Evolutionary conservation across 2,888 invertebrate species (phyloP), one percentile per base, ranked within the genome.

Genomic region (Dicyrtoma fusca): DNA sequence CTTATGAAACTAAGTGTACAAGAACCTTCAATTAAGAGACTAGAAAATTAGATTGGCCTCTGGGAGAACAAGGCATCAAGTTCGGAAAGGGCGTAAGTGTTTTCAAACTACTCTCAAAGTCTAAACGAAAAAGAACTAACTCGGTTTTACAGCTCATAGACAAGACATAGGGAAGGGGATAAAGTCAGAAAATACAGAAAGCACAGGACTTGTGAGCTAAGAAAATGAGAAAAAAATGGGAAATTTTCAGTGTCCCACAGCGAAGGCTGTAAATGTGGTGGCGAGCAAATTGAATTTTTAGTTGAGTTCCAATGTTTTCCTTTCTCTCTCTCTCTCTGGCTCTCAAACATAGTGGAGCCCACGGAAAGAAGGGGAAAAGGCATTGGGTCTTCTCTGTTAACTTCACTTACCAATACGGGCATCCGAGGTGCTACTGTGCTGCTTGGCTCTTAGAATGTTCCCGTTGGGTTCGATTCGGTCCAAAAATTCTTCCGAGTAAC

Each of bases 401-500:
- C 34, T 34, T 44, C 17, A 69, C 79, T 78, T 78, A 80, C 80
- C 80, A 73, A 78, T 77, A 69, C 75, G 75, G 51, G 77, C 77
- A 73, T 79, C 80, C 21, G 78, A 78, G 45, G 80, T 79, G 53
- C 78, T 78, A 71, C 78, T 79, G 74, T 80, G 78, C 85, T 91
- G 90, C 87, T 94, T 93, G 84, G 92, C 92, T 84, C 90, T 89
- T 83, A 90, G 93, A 87, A 94, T 94, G 87, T 94, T 95, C 83
- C 94, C 94, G 86, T 94, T 95, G 83, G 92, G 93, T 87, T 95
- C 95, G 83, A 94, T 89, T 84, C 94, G 89, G 86, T 95, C 94
- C 84, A 95, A 89, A 87, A 92, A 95, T 87, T 95, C 94, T 83
- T 94, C 94, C 73, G 94, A 94, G 88, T 93, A 95, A 80, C 94